These are phyloP conservation scores for Manduca sexta DNA, from an alignment of 1,140 invertebrate genomes.

Conservation along the genomic window DNA sequence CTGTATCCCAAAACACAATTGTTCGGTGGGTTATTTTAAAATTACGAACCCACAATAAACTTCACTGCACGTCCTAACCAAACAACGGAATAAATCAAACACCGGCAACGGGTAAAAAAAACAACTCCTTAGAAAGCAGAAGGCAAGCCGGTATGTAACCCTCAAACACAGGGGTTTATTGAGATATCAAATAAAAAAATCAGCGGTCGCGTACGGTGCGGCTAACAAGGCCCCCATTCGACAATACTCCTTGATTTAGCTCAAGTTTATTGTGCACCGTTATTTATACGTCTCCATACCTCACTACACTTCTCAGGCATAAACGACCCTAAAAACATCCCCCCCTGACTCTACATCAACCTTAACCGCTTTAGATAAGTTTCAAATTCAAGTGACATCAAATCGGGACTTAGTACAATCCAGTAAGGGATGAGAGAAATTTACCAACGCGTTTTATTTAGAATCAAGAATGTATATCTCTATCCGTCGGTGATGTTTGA, in stretches of 20 bases:
- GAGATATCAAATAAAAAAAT: constrained; percentile 70
- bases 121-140: constrained; percentile 36
- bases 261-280: constrained; percentile 59
- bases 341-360: constrained; percentile 13
- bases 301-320: constrained; percentile 36
- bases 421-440: constrained; percentile 19
- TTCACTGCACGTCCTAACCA: constrained; percentile 32
- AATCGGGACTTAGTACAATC: background rate
- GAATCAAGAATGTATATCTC: constrained; percentile 49
- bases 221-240: constrained; percentile 52
- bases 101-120: constrained; percentile 26
- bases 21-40: constrained; percentile 16
- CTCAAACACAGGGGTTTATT: constrained; percentile 52
- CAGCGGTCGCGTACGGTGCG: constrained; percentile 48
- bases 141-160: constrained; percentile 36
- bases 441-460: constrained; percentile 61
- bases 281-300: constrained; percentile 61
- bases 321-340: constrained; percentile 16
- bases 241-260: constrained; percentile 66
- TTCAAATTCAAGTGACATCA: background rate
- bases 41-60: constrained; percentile 31
- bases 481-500: constrained; percentile 45
- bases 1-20: constrained; percentile 4
- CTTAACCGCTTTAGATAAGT: constrained; percentile 3
- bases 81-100: constrained; percentile 64